Evolutionary conservation across 1,140 invertebrate genomes (phyloP).

Genomic region (Scylla paramamosain): DNA sequence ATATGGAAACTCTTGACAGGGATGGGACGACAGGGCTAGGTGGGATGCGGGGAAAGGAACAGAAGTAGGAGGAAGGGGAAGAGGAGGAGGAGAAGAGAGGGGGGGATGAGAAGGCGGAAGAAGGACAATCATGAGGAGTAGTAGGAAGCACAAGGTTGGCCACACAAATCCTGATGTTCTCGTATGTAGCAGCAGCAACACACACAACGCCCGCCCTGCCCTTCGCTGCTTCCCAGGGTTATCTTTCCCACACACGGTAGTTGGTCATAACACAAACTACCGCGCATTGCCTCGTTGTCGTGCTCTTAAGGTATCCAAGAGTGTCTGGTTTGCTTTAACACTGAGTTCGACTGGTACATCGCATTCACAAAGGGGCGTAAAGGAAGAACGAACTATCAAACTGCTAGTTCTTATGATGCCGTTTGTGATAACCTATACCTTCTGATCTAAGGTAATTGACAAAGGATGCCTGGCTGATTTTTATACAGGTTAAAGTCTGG

Average conservation of each 20-base stretch:
- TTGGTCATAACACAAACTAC: no score
- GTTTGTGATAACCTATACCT: no score
- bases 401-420: no score
- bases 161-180: not conserved
- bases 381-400: not conserved
- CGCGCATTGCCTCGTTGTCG: no score
- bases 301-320: no score
- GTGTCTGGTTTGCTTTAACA: no score
- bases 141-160: not conserved
- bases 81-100: not conserved
- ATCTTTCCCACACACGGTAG: not conserved
- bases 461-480: no score
- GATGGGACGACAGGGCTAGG: not conserved
- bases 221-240: not conserved
- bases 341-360: not conserved
- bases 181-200: not conserved
- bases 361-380: slow-evolving; percentile 31
- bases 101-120: not conserved
- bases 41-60: not conserved
- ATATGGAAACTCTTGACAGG: no score
- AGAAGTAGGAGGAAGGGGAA: not conserved
- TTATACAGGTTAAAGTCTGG: no score
- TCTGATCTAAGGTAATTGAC: no score
- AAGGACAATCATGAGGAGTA: not conserved
- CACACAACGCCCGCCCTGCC: not conserved